These are phyloP conservation scores for Hydractinia symbiolongicarpus DNA, from an alignment of 30 jellyfish, hydroid and myxozoan species.

Conservation along the genomic window DNA sequence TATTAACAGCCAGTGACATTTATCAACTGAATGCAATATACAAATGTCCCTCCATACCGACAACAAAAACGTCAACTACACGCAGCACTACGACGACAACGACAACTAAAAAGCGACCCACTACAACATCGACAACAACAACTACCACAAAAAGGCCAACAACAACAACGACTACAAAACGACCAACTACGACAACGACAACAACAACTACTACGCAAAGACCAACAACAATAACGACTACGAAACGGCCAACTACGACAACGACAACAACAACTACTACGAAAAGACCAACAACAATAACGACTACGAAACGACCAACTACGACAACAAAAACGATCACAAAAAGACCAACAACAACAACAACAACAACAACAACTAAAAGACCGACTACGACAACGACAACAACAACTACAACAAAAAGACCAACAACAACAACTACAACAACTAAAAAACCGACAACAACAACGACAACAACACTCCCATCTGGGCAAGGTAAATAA, in stretches of 20 bases:
- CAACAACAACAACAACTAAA: too few relatives aligned
- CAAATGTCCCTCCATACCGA: neutral
- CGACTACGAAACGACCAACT: neutral
- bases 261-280: neutral
- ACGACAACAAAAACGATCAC: neutral
- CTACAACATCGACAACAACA: neutral
- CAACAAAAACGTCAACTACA: neutral
- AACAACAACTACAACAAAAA: too few relatives aligned
- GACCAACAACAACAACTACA: too few relatives aligned
- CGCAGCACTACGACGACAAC: neutral
- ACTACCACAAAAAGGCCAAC: neutral
- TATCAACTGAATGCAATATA: neutral
- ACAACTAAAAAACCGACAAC: too few relatives aligned
- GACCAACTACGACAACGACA: neutral
- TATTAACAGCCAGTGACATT: neutral
- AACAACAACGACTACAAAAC: neutral
- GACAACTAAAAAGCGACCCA: neutral
- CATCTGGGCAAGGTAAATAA: too few relatives aligned
- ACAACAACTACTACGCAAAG: neutral
- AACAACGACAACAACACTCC: too few relatives aligned
- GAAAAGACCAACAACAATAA: neutral
- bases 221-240: neutral
- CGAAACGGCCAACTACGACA: neutral
- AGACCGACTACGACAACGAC: too few relatives aligned
- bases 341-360: too few relatives aligned